Percentiles rank a stretch among this genome's conserved stretches.
Conservation (phyloP, 2,113 vertebrate species). For the Reinhardtius hippoglossoides region DNA sequence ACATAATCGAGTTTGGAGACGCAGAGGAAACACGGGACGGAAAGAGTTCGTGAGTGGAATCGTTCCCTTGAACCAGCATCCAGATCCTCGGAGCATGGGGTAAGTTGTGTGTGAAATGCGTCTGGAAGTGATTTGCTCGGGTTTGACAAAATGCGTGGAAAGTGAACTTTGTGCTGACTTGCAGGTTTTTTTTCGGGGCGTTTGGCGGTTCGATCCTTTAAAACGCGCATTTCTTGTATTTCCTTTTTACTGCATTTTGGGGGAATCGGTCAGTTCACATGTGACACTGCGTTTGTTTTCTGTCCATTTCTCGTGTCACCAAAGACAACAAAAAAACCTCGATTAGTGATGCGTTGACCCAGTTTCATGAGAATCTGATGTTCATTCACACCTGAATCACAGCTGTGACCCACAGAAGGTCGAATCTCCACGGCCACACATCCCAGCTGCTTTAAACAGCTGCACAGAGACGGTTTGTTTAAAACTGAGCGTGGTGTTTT, state of each 20-base stretch:
- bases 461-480: background rate
- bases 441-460: background rate
- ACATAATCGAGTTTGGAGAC: constrained; percentile 18
- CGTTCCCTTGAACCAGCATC: constrained; percentile 29
- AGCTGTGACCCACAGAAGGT: constrained; percentile 34
- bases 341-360: constrained; percentile 19
- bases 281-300: constrained; percentile 14
- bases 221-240: no score
- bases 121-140: constrained; percentile 9
- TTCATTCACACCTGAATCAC: constrained; percentile 12
- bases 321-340: background rate
- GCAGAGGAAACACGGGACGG: background rate
- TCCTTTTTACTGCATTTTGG: background rate
- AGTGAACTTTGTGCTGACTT: constrained; percentile 54
- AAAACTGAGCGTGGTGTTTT: background rate
- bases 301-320: constrained; percentile 9
- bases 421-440: background rate
- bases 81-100: constrained; percentile 73
- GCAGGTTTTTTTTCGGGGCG: background rate
- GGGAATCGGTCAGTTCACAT: constrained; percentile 3
- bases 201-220: background rate
- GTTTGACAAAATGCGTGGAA: constrained; percentile 32
- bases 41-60: constrained; percentile 45
- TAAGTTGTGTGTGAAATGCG: constrained; percentile 54
- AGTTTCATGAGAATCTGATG: constrained; percentile 23